Conservation (phyloP, 2,888 invertebrate genomes). For the Apomyelois bistriatella region DNA sequence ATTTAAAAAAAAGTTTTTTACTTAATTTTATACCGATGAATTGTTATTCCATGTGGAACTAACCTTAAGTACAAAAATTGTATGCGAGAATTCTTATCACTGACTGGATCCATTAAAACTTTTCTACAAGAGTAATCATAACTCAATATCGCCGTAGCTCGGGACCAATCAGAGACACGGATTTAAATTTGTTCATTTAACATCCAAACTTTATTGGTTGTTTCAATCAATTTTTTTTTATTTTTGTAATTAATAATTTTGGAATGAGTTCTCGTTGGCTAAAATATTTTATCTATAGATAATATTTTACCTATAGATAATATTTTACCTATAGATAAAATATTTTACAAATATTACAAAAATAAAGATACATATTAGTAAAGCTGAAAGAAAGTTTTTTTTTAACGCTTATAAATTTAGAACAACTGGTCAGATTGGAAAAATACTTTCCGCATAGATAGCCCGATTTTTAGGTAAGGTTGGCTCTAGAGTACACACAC, state of each 20-base stretch:
- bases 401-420: too few relatives aligned
- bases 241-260: neutral
- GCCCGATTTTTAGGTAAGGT: too few relatives aligned
- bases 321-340: too few relatives aligned
- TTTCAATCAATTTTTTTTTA: conserved; percentile 3
- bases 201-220: conserved; percentile 22
- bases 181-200: conserved; percentile 39
- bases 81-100: conserved; percentile 45
- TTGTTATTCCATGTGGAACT: neutral
- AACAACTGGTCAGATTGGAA: too few relatives aligned
- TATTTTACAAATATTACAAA: too few relatives aligned
- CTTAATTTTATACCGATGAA: neutral
- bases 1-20: neutral
- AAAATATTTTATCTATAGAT: too few relatives aligned
- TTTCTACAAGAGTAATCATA: conserved; percentile 54
- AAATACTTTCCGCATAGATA: too few relatives aligned
- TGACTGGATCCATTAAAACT: conserved; percentile 59
- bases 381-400: too few relatives aligned
- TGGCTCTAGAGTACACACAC: too few relatives aligned
- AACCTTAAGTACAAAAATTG: conserved; percentile 17
- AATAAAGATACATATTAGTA: too few relatives aligned
- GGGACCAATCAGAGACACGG: conserved; percentile 26
- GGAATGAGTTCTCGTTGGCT: too few relatives aligned
- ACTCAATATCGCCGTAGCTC: conserved; percentile 54
- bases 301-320: too few relatives aligned